phyloP scores from a whole-genome alignment of 1,140 invertebrate genomes.

The Trichonephila clavata region DNA sequence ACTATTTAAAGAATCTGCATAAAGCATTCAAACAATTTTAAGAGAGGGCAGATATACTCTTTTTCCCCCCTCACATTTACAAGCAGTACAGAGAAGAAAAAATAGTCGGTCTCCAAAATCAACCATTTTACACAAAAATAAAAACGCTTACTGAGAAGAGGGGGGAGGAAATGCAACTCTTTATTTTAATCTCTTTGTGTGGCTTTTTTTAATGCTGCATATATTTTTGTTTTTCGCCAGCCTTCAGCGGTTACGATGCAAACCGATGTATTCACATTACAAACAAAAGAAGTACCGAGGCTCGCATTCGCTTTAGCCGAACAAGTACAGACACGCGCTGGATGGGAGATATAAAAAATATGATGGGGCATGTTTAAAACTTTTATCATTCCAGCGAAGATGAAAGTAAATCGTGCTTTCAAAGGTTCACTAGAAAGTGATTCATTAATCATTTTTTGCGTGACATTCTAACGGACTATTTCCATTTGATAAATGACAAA shows the following conservation, averaged over 20 bases:
- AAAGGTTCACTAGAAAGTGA: constrained; percentile 73
- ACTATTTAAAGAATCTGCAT: not conserved
- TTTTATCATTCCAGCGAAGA: constrained; percentile 70
- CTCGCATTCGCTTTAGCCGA: not conserved
- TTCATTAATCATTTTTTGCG: constrained; percentile 75
- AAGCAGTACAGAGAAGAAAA: not conserved
- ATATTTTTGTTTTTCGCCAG: constrained; percentile 26
- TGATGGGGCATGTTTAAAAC: constrained; percentile 70
- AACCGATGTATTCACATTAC: constrained; percentile 64
- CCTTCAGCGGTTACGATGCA: constrained; percentile 38
- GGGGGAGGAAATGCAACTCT: constrained; percentile 20
- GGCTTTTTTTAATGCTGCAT: constrained; percentile 43
- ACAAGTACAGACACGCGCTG: constrained; percentile 28
- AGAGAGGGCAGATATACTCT: not conserved
- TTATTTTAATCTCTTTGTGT: constrained; percentile 48
- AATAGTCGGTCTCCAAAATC: not conserved
- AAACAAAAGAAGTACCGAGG: constrained; percentile 59
- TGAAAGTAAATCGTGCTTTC: constrained; percentile 74
- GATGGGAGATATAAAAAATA: not conserved
- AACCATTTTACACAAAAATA: constrained; percentile 10
- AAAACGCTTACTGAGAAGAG: constrained; percentile 22
- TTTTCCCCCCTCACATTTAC: not conserved
- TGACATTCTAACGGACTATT: constrained; percentile 74
- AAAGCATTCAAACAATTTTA: constrained; percentile 11
- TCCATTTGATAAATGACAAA: constrained; percentile 75